Base-by-base conservation (phyloP, 1,140 invertebrate species). In the Zophobas morio region DNA sequence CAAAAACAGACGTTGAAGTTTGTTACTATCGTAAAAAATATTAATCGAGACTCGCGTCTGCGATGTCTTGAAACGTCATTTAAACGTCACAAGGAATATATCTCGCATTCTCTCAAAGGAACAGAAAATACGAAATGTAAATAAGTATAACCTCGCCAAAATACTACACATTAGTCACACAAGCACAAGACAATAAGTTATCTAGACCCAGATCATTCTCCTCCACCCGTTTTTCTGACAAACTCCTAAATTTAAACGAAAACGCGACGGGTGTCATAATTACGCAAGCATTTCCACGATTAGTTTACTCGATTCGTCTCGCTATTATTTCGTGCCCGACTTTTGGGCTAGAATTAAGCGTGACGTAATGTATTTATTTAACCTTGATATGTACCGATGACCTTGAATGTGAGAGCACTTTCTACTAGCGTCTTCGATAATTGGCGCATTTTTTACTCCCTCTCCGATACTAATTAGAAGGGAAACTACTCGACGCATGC, bases 71-170 rank as follows among this genome's bases (percentile, higher is more conserved):
- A 60, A 60, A 60, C 36, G 56, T 60, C 56, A 60, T 60, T 60
- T 60, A 60, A 60, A 60, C 56, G 56, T 60, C 56, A 60, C 56
- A 33, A 35, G 56, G 56, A 60, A 60, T 37, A 60, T 60, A 60
- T 60, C 56, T 60, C 56, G 56, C 56, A 60, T 60, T 60, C 56
- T 60, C 56, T 60, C 56, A 60, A 60, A 60, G 56, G 56, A 60
- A 35, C 56, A 60, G 56, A 60, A 60, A 60, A 60, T 37, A 60
- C 56, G 36, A 60, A 60, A 60, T 60, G 56, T 60, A 60, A 60
- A 60, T 60, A 60, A 60, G 56, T 60, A 60, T 60, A 60, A 60
- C 56, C 32, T 37, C n/a, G 37, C 56, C 34, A 60, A 60, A 60
- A 60, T 35, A 60, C 56, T 60, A 60, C 56, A 39, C 56, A 60